Percentiles rank a stretch among this genome's conserved stretches.
These are phyloP conservation scores for Dryoscopus gambensis DNA, from an alignment of 2,113 vertebrate species.

Conservation along the genomic window DNA sequence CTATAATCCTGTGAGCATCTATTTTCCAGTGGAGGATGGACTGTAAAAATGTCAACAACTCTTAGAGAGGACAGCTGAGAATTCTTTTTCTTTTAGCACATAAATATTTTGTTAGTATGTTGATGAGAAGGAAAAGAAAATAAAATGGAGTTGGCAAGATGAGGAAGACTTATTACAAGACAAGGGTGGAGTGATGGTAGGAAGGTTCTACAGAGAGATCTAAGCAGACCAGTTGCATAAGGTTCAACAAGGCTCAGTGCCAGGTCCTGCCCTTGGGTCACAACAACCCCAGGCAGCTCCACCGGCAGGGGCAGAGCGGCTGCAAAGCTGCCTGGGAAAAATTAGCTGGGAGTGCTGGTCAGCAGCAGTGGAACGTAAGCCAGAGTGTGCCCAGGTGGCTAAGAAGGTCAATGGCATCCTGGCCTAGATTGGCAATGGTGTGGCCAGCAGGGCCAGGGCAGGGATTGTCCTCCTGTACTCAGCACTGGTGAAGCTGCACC, in stretches of 20 bases:
- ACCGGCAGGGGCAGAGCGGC: neutral
- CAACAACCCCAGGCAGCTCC: accelerated
- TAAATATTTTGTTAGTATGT: neutral
- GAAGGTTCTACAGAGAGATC: neutral
- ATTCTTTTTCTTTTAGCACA: neutral
- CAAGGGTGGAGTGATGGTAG: neutral
- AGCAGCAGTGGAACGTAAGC: neutral
- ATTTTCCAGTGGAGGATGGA: neutral
- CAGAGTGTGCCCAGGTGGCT: neutral
- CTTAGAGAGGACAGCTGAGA: neutral
- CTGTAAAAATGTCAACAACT: neutral
- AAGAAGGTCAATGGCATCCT: neutral
- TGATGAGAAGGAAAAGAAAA: neutral
- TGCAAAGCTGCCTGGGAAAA: neutral
- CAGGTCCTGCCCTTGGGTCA: neutral
- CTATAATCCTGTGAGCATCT: neutral
- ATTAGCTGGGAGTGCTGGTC: neutral
- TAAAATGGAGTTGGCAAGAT: neutral
- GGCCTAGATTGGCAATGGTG: neutral
- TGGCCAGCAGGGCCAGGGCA: neutral
- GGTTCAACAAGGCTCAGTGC: neutral
- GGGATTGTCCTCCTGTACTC: neutral
- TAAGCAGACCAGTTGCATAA: neutral
- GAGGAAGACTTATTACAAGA: neutral
- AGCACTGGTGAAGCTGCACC: neutral